Base-by-base conservation (phyloP, 2,113 vertebrate genomes). In the Illadopsis cleaveri region DNA sequence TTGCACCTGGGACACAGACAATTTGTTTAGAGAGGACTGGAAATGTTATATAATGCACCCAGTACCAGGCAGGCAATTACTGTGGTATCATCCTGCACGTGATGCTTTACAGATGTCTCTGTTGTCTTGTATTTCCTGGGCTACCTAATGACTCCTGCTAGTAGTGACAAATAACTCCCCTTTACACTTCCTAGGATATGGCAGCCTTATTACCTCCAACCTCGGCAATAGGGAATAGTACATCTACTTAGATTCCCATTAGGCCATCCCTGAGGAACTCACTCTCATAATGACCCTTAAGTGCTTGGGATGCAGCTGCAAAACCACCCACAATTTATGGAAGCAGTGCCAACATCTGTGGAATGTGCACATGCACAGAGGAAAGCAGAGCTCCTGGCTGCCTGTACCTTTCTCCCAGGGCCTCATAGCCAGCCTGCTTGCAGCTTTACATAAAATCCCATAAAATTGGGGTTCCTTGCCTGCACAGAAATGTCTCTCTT, bases 201-300 rank as follows among this genome's bases (percentile, higher is more conserved):
- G 57, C 57, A 92, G 66, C 23, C 62, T 82, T 62, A 82, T 88
- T 82, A 73, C 24, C 35, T 84, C 45, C 73, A 91, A 6, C 37
- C 51, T 68, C 30, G 48, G 57, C 66, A 65, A 53, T 28, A 89
- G 35, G 54, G 53, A 87, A 82, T 61, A 40, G 53, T 14, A 27
- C 65, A 82, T 35, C 62, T 61, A 42, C 75, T 93, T 50, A 69
- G 20, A 53, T 42, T 87, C 84, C 92, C 86, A 93, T 92, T 80
- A 93, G 44, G 40, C 50, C 57, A 87, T 80, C 90, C 82, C 79
- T 5, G 58, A 90, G 64, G 92, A 92, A 25, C 42, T 11, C 65
- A 27, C 44, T 82, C 45, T 61, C 27, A 5, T 65, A 90, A 91
- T 0, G 0, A 87, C 40, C 20, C 45, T 80, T 80, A 96, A 93